These are phyloP conservation scores for Zosterops lateralis DNA, from an alignment of 2,113 vertebrate species.

Conservation along the genomic window DNA sequence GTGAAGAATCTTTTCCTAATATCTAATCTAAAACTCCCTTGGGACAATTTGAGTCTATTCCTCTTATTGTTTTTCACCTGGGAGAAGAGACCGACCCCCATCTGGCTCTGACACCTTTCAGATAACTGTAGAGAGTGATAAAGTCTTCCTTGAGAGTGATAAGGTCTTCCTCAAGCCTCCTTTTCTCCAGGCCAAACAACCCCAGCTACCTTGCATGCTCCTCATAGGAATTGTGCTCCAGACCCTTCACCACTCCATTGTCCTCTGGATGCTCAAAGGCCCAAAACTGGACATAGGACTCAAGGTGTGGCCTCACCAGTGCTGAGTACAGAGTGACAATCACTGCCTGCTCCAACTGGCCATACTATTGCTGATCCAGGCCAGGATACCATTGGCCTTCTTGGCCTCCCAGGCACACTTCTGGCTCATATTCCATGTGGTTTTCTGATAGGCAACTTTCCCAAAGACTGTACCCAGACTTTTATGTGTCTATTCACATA, in stretches of 20 bases:
- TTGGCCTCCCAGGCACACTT: not conserved
- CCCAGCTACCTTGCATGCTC: not conserved
- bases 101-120: not conserved
- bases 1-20: not conserved
- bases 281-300: not conserved
- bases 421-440: not conserved
- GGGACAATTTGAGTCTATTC: not conserved
- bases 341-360: not conserved
- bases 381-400: not conserved
- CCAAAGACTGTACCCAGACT: not conserved
- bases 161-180: fast-evolving
- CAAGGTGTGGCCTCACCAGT: not conserved
- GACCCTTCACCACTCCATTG: not conserved
- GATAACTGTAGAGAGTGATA: not conserved
- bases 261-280: fast-evolving
- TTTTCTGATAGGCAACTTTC: not conserved
- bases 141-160: fast-evolving
- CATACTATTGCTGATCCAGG: not conserved
- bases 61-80: not conserved
- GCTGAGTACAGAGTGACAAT: fast-evolving
- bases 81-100: fast-evolving
- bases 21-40: not conserved
- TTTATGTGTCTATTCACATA: not conserved
- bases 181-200: not conserved
- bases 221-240: not conserved